Conservation (phyloP, 2,113 vertebrate genomes). For the Halichoerus grypus region DNA sequence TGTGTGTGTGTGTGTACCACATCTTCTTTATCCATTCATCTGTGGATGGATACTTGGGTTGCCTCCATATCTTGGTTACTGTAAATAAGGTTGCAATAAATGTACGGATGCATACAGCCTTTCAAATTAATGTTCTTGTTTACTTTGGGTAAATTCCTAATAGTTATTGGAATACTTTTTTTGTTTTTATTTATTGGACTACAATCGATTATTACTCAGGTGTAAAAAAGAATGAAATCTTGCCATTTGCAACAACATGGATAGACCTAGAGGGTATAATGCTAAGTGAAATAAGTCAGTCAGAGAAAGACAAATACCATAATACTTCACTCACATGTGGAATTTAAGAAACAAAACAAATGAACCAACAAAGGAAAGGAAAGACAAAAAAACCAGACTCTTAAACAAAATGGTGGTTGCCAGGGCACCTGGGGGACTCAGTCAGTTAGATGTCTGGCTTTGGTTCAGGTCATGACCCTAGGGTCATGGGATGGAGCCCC, state of each 20-base stretch:
- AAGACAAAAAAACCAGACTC: background rate
- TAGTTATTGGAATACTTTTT: background rate
- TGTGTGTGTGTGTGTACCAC: background rate
- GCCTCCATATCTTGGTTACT: background rate
- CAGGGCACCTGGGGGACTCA: background rate
- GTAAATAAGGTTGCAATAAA: background rate
- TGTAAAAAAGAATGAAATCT: background rate
- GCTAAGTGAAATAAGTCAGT: background rate
- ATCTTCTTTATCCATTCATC: background rate
- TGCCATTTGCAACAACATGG: background rate
- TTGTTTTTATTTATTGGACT: background rate
- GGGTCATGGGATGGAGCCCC: background rate
- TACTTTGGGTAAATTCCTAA: background rate
- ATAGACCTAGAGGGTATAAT: background rate
- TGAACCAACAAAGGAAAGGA: background rate
- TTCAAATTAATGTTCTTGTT: background rate
- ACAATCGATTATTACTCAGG: background rate
- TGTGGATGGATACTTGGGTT: background rate
- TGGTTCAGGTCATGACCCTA: background rate
- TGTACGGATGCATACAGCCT: background rate
- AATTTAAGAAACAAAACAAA: background rate
- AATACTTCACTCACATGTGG: background rate
- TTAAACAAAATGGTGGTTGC: background rate
- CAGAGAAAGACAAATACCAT: background rate
- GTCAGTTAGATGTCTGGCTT: background rate